phyloP scores from a whole-genome alignment of 2,797 vertebrate species.

The Tiaroga cobitis region DNA sequence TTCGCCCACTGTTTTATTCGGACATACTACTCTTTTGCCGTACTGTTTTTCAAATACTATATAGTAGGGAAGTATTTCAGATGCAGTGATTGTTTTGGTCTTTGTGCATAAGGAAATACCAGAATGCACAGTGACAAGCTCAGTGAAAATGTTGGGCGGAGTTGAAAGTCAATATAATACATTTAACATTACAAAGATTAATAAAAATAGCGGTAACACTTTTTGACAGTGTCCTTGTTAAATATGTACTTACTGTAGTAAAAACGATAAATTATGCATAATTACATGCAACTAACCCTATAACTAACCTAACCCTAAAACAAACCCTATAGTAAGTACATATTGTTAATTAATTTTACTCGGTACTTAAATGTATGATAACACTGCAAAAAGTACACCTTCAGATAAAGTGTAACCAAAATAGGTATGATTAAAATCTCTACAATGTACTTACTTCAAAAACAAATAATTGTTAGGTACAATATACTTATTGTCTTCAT shows the following conservation, averaged over 20 bases:
- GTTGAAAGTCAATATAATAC: not conserved
- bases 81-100: not conserved
- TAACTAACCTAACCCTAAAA: not conserved
- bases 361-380: not conserved
- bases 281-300: not conserved
- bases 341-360: not conserved
- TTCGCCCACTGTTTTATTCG: not conserved
- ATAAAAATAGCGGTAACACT: no score
- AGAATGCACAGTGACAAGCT: not conserved
- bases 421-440: not conserved
- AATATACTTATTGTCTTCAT: no score
- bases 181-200: not conserved
- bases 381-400: not conserved
- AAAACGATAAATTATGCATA: not conserved
- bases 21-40: not conserved
- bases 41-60: not conserved
- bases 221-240: no score
- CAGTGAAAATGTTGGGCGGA: not conserved
- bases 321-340: not conserved
- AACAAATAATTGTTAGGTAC: not conserved
- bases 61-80: not conserved
- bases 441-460: not conserved
- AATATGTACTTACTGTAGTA: not conserved
- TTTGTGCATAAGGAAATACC: not conserved
- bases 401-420: not conserved